Conservation (phyloP, 1,140 invertebrate species). For the Battus philenor region DNA sequence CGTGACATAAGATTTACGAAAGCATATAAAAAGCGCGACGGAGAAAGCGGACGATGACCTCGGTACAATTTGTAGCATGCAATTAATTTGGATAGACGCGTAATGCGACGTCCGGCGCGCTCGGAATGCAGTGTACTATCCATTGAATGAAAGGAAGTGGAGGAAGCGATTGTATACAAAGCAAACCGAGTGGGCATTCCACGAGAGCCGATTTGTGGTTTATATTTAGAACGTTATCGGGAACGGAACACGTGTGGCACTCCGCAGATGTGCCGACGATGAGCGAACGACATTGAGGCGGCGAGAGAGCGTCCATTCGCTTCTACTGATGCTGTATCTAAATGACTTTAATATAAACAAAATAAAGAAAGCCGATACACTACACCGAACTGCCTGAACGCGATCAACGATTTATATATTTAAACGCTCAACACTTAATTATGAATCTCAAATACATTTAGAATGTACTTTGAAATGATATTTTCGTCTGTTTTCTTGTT, state of each 20-base stretch:
- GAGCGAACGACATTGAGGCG: slow-evolving; percentile 25
- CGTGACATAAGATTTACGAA: slow-evolving; percentile 48
- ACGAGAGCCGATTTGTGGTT: slow-evolving; percentile 18
- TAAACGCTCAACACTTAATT: no score
- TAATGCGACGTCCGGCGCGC: slow-evolving; percentile 15
- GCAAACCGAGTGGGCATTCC: slow-evolving; percentile 31
- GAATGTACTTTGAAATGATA: no score
- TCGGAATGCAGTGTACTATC: slow-evolving; percentile 17
- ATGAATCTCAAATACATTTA: no score
- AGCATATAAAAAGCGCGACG: slow-evolving; percentile 31
- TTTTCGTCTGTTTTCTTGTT: no score
- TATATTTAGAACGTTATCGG: slow-evolving; percentile 60
- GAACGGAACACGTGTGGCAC: slow-evolving; percentile 35
- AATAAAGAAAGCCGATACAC: no score
- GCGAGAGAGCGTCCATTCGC: slow-evolving; percentile 25
- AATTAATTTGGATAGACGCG: slow-evolving; percentile 9
- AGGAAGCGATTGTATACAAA: slow-evolving; percentile 11
- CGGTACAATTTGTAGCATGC: slow-evolving; percentile 31
- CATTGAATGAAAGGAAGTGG: slow-evolving; percentile 7
- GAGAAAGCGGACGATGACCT: slow-evolving; percentile 58
- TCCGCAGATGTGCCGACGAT: slow-evolving; percentile 46
- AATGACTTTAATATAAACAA: no score
- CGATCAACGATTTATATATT: no score
- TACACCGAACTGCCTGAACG: no score
- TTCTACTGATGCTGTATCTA: slow-evolving; percentile 17